Conservation (phyloP, 1,140 invertebrate genomes). For the Lepidotrigona ventralis region DNA sequence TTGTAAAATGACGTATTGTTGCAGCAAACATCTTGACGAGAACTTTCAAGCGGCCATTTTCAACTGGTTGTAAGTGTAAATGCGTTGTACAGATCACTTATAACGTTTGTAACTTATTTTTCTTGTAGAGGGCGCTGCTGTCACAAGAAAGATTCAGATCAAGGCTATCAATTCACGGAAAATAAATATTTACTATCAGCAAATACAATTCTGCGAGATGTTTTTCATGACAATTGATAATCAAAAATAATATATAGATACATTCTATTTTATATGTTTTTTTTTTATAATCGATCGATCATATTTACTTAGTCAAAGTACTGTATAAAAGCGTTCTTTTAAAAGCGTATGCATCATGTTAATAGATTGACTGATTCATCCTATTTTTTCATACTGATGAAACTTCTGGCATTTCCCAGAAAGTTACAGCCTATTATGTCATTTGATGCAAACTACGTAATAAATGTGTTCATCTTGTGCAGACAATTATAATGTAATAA, state of each 20-base stretch:
- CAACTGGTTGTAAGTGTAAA: background rate
- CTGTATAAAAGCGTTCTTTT: background rate
- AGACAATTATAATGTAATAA: background rate
- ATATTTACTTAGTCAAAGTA: background rate
- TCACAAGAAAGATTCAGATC: background rate
- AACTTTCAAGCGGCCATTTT: conserved; percentile 62
- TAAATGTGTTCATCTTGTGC: background rate
- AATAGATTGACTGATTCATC: conserved; percentile 19
- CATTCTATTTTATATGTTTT: background rate
- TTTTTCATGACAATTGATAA: no score
- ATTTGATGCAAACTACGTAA: background rate
- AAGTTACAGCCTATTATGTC: background rate
- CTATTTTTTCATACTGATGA: background rate
- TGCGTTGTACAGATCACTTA: background rate
- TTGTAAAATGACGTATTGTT: conserved; percentile 66
- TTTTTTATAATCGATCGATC: background rate
- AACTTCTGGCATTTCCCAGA: background rate
- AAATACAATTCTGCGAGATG: no score
- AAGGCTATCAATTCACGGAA: background rate
- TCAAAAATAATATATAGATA: background rate
- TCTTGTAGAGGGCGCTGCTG: background rate
- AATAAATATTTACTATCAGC: background rate
- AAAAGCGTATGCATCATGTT: background rate
- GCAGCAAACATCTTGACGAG: conserved; percentile 44
- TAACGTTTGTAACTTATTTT: background rate